These are phyloP conservation scores for Xiphorhynchus erythropygius DNA, from an alignment of 2,797 vertebrate species.

Conservation along the genomic window DNA sequence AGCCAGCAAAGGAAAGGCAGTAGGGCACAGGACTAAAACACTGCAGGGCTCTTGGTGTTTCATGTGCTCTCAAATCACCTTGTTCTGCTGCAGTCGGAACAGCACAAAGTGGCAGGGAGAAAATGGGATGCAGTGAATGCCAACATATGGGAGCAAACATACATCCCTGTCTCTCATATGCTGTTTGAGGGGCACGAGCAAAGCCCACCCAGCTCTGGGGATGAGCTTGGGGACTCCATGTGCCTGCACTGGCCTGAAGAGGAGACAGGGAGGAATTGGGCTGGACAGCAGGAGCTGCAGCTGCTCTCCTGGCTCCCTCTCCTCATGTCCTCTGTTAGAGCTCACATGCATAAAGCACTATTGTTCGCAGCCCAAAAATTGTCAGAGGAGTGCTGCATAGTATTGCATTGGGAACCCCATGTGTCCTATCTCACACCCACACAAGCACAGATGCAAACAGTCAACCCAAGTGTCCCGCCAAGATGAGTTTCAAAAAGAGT, in stretches of 20 bases:
- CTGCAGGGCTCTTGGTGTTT: background rate
- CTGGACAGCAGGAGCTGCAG: background rate
- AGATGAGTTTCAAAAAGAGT: too few species aligned
- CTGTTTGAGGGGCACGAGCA: accelerated
- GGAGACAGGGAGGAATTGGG: background rate
- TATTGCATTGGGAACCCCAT: accelerated
- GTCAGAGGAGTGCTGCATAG: background rate
- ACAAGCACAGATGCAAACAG: background rate
- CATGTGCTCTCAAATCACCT: background rate
- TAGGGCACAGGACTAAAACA: background rate
- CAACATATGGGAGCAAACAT: accelerated
- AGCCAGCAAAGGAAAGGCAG: background rate
- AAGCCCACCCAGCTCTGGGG: background rate
- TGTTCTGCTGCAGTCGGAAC: accelerated
- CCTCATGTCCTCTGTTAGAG: background rate
- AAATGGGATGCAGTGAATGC: background rate
- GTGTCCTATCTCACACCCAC: background rate
- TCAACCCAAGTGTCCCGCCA: accelerated
- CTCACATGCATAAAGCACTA: background rate
- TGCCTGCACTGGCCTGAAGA: background rate
- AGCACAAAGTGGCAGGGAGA: background rate
- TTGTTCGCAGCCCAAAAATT: background rate
- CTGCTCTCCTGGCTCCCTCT: constrained; percentile 37
- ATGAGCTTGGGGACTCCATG: background rate
- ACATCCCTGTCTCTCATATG: accelerated